Conservation (phyloP, 2,113 vertebrate species). For the Odobenus rosmarus region DNA sequence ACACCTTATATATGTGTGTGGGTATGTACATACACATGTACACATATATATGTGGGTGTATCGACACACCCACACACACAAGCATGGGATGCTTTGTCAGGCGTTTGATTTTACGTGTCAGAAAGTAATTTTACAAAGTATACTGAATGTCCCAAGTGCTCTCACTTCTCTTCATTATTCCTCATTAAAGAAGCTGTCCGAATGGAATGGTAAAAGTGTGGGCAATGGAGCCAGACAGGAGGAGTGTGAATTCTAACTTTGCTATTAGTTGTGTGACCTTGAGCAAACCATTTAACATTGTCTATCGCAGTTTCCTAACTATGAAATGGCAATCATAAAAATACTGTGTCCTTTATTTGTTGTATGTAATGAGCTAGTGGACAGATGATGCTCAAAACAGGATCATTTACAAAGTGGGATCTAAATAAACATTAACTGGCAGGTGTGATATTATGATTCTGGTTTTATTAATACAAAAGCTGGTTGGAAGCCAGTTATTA, state of each 20-base stretch:
- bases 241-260: not conserved
- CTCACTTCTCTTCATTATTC: not conserved
- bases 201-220: not conserved
- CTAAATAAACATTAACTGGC: not conserved
- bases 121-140: not conserved
- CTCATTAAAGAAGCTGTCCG: not conserved
- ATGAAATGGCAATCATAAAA: not conserved
- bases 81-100: not conserved
- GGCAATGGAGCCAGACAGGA: not conserved
- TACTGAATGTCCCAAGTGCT: not conserved
- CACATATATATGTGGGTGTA: not conserved
- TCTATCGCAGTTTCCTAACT: not conserved
- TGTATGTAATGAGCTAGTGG: not conserved
- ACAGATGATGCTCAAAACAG: not conserved
- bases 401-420: not conserved
- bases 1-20: not conserved
- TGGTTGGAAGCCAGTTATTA: not conserved
- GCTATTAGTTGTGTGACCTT: not conserved
- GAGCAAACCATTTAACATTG: not conserved
- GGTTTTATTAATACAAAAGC: not conserved
- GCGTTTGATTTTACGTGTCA: not conserved
- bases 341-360: not conserved
- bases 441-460: not conserved
- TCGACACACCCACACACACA: not conserved
- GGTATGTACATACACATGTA: rapidly evolving